These are phyloP conservation scores for Drosophila jambulina DNA, from an alignment of 1,140 invertebrate genomes.

Conservation along the genomic window DNA sequence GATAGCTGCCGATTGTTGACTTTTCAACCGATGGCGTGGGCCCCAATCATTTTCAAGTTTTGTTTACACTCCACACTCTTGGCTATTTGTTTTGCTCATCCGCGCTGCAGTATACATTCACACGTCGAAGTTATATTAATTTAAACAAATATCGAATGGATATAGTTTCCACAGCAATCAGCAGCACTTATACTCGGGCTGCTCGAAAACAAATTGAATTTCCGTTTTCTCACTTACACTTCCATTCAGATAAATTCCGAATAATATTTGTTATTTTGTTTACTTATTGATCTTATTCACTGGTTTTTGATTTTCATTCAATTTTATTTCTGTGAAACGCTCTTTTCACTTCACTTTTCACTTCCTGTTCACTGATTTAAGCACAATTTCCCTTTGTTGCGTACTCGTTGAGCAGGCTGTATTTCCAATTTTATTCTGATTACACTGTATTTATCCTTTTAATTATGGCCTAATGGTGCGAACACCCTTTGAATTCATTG, in stretches of 20 bases:
- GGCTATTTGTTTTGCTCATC: conserved; percentile 17
- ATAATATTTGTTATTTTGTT: conserved; percentile 26
- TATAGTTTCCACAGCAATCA: conserved; percentile 11
- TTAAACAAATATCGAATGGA: conserved; percentile 24
- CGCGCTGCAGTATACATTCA: conserved; percentile 32
- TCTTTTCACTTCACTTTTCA: not conserved
- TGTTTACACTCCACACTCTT: conserved; percentile 38
- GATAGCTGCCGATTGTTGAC: conserved; percentile 24
- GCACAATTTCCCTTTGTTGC: not conserved
- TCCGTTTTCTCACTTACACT: conserved; percentile 35
- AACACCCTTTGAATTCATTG: not conserved
- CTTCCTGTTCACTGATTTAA: conserved; percentile 8
- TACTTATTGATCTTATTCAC: conserved; percentile 11
- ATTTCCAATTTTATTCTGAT: not conserved
- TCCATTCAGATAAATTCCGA: conserved; percentile 37
- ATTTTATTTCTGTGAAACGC: not conserved
- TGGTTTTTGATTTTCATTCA: conserved; percentile 3
- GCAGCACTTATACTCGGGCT: conserved; percentile 14
- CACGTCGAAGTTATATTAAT: conserved; percentile 32
- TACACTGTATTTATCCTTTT: not conserved
- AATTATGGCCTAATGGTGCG: not conserved
- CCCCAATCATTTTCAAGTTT: conserved; percentile 32
- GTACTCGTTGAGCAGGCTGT: not conserved
- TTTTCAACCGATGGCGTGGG: conserved; percentile 29
- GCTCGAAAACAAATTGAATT: conserved; percentile 40